Conservation (phyloP, 2,113 vertebrate genomes). For the Pycnonotus jocosus region DNA sequence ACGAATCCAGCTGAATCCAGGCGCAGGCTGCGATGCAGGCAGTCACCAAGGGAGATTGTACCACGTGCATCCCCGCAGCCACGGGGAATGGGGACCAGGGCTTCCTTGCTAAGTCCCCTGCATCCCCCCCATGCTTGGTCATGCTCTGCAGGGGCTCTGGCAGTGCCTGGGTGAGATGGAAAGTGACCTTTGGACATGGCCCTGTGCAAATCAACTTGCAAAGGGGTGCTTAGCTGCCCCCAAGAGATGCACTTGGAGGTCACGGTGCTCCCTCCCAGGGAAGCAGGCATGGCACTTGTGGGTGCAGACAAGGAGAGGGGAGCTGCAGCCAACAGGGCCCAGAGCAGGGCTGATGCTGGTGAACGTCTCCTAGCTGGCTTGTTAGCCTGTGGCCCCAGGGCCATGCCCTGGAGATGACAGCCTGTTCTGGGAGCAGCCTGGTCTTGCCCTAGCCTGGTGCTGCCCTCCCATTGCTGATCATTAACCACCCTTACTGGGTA, state of each 20-base stretch:
- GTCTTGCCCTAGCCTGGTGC: neutral
- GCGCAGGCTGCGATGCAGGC: constrained; percentile 48
- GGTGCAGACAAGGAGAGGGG: neutral
- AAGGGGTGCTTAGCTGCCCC: neutral
- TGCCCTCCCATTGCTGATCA: constrained; percentile 2
- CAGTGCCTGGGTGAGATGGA: neutral
- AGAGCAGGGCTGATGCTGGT: neutral
- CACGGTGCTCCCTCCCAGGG: fast-evolving
- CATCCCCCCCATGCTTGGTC: neutral
- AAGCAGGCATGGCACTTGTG: neutral
- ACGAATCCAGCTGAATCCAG: constrained; percentile 56
- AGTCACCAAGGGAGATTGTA: constrained; percentile 66
- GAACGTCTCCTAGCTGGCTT: neutral
- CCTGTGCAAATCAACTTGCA: neutral
- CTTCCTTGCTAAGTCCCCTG: neutral
- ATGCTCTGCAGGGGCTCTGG: neutral
- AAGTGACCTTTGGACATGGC: neutral
- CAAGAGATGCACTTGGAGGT: neutral
- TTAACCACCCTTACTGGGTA: neutral
- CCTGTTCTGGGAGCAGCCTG: neutral
- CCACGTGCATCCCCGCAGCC: constrained; percentile 44
- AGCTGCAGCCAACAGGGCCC: neutral
- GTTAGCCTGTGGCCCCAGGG: neutral
- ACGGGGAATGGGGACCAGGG: neutral
- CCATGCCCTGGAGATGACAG: neutral